Base-by-base conservation (phyloP, 2,888 invertebrate genomes). In the Oeneis ivallda region DNA sequence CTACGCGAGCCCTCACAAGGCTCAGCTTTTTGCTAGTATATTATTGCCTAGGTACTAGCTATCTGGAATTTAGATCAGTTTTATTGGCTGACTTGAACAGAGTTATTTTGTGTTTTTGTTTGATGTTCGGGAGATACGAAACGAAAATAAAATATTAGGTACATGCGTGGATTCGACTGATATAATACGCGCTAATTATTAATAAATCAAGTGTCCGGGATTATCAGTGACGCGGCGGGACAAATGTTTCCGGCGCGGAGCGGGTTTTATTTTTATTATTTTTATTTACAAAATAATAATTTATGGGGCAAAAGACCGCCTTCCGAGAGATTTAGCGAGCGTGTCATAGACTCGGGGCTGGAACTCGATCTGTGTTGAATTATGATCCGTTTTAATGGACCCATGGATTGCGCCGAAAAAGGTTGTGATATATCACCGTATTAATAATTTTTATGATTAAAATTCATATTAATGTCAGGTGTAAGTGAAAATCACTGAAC, bases 241-340 rank as follows among this genome's bases (percentile, higher is more conserved):
- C 90, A 88, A 89, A 91, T 87, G 91, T 89, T 89, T 90, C 91
- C 90, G 88, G 85, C 81, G 81, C 81, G 79, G 81, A 13, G 56
- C 86, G 86, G 80, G 79, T 87, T 86, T 87, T 86, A 86, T 89
- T 87, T 87, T 85, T 86, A 87, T 89, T 90, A 88, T 90, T 91
- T 89, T 91, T 87, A 87, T 89, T 87, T 87, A 85, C 83, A 80
- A 85, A 88, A 88, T 85, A 89, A 84, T 85, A 90, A 91, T 91
- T 90, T 91, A 92, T 87, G 83, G 84, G 75, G 79, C 76, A 69
- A 74, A 80, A 82, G 84, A 86, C 88, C 91, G 91, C 91, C 91
- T 91, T 89, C 86, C 83, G 85, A 83, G 87, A 89, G 90, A 90
- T 90, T 89, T 89, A 89, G 89, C 88, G 87, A 82, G 85, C 81